phyloP scores from a whole-genome alignment of 1,140 invertebrate species.

The Bombus picipes region DNA sequence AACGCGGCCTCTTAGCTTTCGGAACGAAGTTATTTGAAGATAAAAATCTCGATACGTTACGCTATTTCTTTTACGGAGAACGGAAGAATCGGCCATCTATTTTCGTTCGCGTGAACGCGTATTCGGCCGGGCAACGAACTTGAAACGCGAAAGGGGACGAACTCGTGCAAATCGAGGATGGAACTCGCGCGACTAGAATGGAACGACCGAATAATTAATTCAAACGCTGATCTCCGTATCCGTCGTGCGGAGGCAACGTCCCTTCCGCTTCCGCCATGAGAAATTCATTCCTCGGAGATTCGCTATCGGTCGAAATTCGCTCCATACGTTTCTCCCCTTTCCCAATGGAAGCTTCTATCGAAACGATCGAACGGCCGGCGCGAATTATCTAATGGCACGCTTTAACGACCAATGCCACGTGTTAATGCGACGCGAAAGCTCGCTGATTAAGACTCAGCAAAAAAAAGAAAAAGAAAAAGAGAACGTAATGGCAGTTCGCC shows the following conservation, averaged over 20 bases:
- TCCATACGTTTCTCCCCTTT: not conserved
- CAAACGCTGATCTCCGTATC: conserved; percentile 31
- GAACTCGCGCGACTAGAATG: conserved; percentile 8
- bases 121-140: conserved; percentile 8
- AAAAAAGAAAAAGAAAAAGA: too few species aligned
- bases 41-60: not conserved
- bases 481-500: too few species aligned
- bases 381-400: too few species aligned
- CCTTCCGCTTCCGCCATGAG: conserved; percentile 31
- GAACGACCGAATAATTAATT: conserved; percentile 30
- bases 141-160: not conserved
- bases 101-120: not conserved
- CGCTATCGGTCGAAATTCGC: not conserved
- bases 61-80: too few species aligned
- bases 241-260: conserved; percentile 9
- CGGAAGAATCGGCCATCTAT: not conserved
- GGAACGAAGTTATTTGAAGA: not conserved
- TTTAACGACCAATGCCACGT: too few species aligned
- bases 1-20: not conserved
- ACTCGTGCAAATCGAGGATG: not conserved
- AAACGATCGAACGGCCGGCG: not conserved
- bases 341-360: not conserved
- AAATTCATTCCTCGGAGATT: not conserved
- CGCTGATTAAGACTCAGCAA: too few species aligned
- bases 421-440: too few species aligned